A percentile compares a stretch with the other conserved stretches of the same genome.
phyloP scores from a whole-genome alignment of 2,888 invertebrate genomes.

The Pyralis farinalis region DNA sequence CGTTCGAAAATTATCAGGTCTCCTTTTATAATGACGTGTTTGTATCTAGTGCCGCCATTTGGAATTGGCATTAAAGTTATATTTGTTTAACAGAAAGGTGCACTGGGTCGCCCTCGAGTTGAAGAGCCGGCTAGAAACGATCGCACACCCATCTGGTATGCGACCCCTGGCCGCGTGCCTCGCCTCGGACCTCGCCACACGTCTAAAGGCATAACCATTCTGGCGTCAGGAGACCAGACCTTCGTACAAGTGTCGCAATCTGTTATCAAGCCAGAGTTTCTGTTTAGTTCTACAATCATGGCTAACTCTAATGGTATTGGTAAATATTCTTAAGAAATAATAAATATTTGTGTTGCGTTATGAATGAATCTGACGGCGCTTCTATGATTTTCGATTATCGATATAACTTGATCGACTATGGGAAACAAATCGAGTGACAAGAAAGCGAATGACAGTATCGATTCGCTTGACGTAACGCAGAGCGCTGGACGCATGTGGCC shows the following conservation, averaged over 20 bases:
- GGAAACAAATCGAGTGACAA: too few relatives aligned
- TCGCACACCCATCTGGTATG: slow-evolving; percentile 84
- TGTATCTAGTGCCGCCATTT: too few relatives aligned
- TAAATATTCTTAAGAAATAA: slow-evolving; percentile 48
- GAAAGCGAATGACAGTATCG: too few relatives aligned
- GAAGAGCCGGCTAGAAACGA: slow-evolving; percentile 56
- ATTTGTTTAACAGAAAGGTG: slow-evolving; percentile 69
- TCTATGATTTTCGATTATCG: too few relatives aligned
- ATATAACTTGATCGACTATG: too few relatives aligned
- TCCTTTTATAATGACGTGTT: too few relatives aligned
- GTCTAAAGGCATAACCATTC: slow-evolving; percentile 95
- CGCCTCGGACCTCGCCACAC: slow-evolving; percentile 93
- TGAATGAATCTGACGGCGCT: too few relatives aligned
- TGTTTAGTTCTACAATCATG: slow-evolving; percentile 93
- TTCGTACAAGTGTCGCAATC: slow-evolving; percentile 95
- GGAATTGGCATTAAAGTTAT: too few relatives aligned
- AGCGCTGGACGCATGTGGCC: too few relatives aligned
- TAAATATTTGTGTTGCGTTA: too few relatives aligned
- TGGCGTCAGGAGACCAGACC: slow-evolving; percentile 98
- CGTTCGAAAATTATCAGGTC: slow-evolving; percentile 95
- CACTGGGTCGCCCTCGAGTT: slow-evolving; percentile 73
- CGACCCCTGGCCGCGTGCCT: slow-evolving; percentile 88
- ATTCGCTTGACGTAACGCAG: too few relatives aligned
- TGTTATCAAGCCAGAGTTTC: slow-evolving; percentile 93
- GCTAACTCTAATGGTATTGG: slow-evolving; percentile 92